Evolutionary conservation across 2,888 invertebrate species (phyloP), one percentile per base, ranked within the genome.

Genomic region (Opisthograptis luteolata): DNA sequence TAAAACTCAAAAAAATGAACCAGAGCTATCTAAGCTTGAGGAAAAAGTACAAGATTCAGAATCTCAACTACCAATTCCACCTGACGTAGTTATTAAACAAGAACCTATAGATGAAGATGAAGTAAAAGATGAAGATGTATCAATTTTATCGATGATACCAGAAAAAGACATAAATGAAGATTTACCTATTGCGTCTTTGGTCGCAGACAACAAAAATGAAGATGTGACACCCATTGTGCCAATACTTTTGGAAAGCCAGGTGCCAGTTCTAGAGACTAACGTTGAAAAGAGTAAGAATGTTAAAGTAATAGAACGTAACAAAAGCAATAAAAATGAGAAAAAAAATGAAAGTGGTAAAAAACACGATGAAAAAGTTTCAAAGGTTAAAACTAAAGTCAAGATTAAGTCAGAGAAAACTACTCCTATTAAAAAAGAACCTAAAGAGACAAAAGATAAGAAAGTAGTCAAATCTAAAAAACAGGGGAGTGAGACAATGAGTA

Each of bases 61-160:
- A 36, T 34, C 44, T 7, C 32, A 48, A 34, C 25, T 64, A 9
- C n/a, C 49, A n/a, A 54, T 49, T 9, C 46, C 53, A 13, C 20
- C 46, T 12, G 49, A 59, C 31, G 19, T 75, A 31, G 42, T 68
- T 20, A 73, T 78, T n/a, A 79, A 78, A 58, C 70, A 89, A 68
- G 89, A 90, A 64, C 89, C 89, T 2, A 27, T 83, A 5, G 87
- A 88, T 55, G 80, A 80, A 42, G 80, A 81, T 28, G 86, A 87
- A 55, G 53, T 70, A 31, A 63, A 50, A 27, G 53, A 48, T 54
- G 62, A 66, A 44, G 54, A 48, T 45, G 57, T 58, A 41, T 32
- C 42, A 22, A 41, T 48, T 39, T 39, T 51, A 7, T 28, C 50
- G 14, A 43, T 43, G 17, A 8, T 28, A 2, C 12, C 13, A 8